A percentile compares a stretch with the other conserved stretches of the same genome.
Conservation (phyloP, 2,113 vertebrate species). For the Addax nasomaculatus region DNA sequence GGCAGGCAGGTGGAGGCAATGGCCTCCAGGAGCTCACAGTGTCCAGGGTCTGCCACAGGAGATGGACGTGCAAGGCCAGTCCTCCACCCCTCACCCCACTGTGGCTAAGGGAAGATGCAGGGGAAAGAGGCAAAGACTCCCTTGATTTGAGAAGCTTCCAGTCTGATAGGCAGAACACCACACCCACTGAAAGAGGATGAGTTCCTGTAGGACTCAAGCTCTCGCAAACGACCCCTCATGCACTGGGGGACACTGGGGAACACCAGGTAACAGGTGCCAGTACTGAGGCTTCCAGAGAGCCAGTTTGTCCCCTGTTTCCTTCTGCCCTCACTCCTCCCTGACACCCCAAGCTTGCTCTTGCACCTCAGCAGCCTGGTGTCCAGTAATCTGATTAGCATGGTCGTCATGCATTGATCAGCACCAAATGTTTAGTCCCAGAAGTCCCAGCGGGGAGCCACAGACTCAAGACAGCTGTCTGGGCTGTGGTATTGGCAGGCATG, state of each 20-base stretch:
- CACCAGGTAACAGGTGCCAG: not conserved
- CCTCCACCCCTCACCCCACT: too few species aligned
- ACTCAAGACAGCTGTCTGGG: not conserved
- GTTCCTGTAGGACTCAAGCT: not conserved
- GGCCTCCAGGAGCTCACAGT: not conserved
- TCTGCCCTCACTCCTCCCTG: not conserved
- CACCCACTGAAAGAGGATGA: not conserved
- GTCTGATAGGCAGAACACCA: not conserved
- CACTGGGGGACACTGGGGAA: not conserved
- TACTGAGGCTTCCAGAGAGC: not conserved
- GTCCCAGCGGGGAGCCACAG: not conserved
- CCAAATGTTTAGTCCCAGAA: not conserved
- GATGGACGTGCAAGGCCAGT: not conserved
- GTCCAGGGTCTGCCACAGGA: not conserved
- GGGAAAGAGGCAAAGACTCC: not conserved
- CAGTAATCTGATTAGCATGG: constrained; percentile 74
- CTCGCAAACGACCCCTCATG: not conserved
- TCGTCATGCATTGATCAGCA: constrained; percentile 56
- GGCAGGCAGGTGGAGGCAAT: not conserved
- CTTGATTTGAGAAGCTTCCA: not conserved
- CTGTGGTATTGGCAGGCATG: not conserved
- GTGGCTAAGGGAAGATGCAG: not conserved
- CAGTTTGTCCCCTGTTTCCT: not conserved
- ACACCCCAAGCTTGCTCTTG: not conserved
- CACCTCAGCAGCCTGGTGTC: constrained; percentile 40